Percentiles rank a stretch among this genome's conserved stretches.
These are phyloP conservation scores for Ligdia adustata DNA, from an alignment of 2,888 invertebrate species.

Conservation along the genomic window DNA sequence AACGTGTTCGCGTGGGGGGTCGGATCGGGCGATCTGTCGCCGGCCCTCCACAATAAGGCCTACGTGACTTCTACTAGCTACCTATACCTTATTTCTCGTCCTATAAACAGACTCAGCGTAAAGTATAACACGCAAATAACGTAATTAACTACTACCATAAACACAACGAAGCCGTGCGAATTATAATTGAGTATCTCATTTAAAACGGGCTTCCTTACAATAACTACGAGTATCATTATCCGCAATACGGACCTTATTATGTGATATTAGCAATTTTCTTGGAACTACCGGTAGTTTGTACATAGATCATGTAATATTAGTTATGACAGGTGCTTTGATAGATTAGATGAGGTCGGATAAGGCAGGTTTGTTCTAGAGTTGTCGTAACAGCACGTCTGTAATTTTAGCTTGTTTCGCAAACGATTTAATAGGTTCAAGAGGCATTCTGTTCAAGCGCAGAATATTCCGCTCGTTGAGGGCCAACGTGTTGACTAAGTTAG, in stretches of 20 bases:
- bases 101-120: slow-evolving; percentile 22
- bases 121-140: slow-evolving; percentile 42
- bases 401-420: slow-evolving; percentile 57
- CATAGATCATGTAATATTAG: slow-evolving; percentile 18
- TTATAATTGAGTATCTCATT: slow-evolving; percentile 40
- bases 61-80: slow-evolving; percentile 30
- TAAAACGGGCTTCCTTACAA: slow-evolving; percentile 39
- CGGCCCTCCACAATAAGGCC: slow-evolving; percentile 34
- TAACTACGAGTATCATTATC: slow-evolving; percentile 42
- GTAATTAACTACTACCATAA: slow-evolving; percentile 45
- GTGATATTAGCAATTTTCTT: slow-evolving; percentile 12
- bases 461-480: slow-evolving; percentile 53
- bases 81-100: too few species aligned
- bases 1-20: slow-evolving; percentile 65
- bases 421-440: slow-evolving; percentile 46
- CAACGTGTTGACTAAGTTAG: slow-evolving; percentile 57
- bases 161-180: slow-evolving; percentile 38
- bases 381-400: slow-evolving; percentile 27
- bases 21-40: slow-evolving; percentile 59
- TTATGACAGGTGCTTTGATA: slow-evolving; percentile 18
- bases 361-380: slow-evolving; percentile 14
- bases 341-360: slow-evolving; percentile 8
- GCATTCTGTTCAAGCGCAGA: slow-evolving; percentile 59
- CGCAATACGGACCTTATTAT: slow-evolving; percentile 35
- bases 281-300: slow-evolving; percentile 11